Base-by-base conservation (phyloP, 2,888 invertebrate species). In the Plebejus argus region DNA sequence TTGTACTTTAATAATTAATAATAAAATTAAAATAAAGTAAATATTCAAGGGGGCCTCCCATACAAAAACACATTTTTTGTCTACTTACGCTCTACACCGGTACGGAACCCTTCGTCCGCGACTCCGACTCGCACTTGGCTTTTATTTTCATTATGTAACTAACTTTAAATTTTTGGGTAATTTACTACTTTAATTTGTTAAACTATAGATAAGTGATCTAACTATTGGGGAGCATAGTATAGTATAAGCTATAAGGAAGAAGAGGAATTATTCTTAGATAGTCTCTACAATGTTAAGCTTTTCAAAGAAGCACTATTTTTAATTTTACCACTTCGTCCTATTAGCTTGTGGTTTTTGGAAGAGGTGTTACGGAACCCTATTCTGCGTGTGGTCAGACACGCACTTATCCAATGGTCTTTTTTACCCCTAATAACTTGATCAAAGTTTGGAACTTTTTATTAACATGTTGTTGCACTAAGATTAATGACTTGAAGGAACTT, bases 341-440 rank as follows among this genome's bases (percentile, higher is more conserved):
- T 12, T 61, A 61, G 5, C 18, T 15, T 28, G 18, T 28, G 15
- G 28, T 66, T 33, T 61, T 3, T 3, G 23, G 33, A 15, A 28
- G 15, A 28, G 1, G 28, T 6, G 28, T 4, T 33, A 20, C 66
- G 28, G 66, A 66, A 66, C 66, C 28, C 66, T 33, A 33, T 6
- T 15, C 18, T 66, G 66, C 28, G 66, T 66, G 66, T 66, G 66
- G 66, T 20, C 66, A 5, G 28, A 66, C 66, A 18, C 66, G 66
- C 66, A 66, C 28, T 66, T 66, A 66, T 15, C 66, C 66, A 33
- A 28, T 66, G 12, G 66, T 28, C 28, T 66, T 66, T 66, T 66
- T 66, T 66, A 66, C 28, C 66, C 66, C 28, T 66, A 66, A 66
- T 66, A 66, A 66, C 1, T 66, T 66, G 15, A 66, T 66, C 28